Base-by-base conservation (phyloP, 2,797 vertebrate genomes). In the Enteromius viviparus region DNA sequence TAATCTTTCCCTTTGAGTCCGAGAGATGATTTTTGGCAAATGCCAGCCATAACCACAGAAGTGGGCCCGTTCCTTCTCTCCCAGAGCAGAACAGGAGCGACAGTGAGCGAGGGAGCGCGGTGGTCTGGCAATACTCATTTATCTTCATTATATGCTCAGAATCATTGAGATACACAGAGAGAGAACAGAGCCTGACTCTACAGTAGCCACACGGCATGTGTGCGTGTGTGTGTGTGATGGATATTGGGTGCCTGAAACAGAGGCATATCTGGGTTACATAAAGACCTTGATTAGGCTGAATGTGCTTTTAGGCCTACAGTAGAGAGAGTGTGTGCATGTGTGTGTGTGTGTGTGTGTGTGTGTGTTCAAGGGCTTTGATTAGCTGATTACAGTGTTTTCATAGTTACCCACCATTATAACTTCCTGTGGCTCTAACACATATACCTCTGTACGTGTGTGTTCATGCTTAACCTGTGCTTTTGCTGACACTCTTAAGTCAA, bases 191-290 rank as follows among this genome's bases (percentile, higher is more conserved):
- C 76, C 72, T 65, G 70, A 49, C 82, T 84, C 70, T 82, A 88
- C 85, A 80, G 82, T 88, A 88, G 85, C 76, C 76, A 64, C 81
- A 68, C 32, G 34, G 51, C 15, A 55, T 79, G 80, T 78, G 58
- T 29, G 23, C 7, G 58, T 60, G 84, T 85, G 81, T 84, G 65
- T 72, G 68, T 82, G 86, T 78, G 78, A 66, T 68, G 53, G 75
- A 83, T 83, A 70, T 62, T 85, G 75, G 76, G 80, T 82, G 75
- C 81, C 42, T 78, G 68, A 74, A 83, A 81, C 78, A 77, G 47
- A 82, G 85, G 83, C 85, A 86, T 65, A 86, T 88, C 87, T 88
- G 80, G 87, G 82, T 86, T 86, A 85, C 80, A 85, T 86, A 86
- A 88, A 86, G 71, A 82, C 82, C 79, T 86, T 88, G 71, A 82